Percentiles rank a stretch among this genome's conserved stretches.
Evolutionary conservation across 2,113 vertebrate genomes (phyloP).

Genomic region (Bubalus kerabau): DNA sequence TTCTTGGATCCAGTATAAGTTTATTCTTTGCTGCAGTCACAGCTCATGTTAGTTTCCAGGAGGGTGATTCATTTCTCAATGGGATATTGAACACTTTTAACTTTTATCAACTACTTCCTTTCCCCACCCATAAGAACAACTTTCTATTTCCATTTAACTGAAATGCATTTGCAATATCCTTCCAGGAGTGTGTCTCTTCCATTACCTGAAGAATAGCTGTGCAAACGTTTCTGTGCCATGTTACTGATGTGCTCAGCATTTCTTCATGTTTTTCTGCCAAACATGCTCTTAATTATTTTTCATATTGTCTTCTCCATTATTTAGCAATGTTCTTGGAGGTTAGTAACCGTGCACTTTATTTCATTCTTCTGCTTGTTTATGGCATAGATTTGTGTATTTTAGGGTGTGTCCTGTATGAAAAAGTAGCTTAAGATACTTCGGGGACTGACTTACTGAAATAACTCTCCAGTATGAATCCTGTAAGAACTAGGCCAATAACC

Average conservation of each 20-base stretch:
- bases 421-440: neutral
- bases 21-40: neutral
- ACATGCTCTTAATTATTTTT: neutral
- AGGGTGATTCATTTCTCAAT: neutral
- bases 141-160: neutral
- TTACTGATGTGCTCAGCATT: neutral
- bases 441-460: slow-evolving; percentile 46
- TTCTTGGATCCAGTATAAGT: neutral
- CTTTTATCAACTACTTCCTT: neutral
- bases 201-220: neutral
- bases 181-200: neutral
- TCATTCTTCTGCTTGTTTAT: neutral
- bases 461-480: neutral
- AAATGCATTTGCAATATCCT: neutral
- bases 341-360: neutral
- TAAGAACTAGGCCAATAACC: slow-evolving; percentile 49
- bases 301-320: neutral
- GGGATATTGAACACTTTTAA: neutral
- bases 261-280: neutral
- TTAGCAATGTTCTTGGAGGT: neutral
- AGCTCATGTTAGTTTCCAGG: neutral
- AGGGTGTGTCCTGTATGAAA: neutral
- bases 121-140: neutral
- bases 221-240: neutral
- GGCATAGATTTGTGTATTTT: neutral